Conservation (phyloP, 2,797 vertebrate species). For the Poeciliopsis turneri region DNA sequence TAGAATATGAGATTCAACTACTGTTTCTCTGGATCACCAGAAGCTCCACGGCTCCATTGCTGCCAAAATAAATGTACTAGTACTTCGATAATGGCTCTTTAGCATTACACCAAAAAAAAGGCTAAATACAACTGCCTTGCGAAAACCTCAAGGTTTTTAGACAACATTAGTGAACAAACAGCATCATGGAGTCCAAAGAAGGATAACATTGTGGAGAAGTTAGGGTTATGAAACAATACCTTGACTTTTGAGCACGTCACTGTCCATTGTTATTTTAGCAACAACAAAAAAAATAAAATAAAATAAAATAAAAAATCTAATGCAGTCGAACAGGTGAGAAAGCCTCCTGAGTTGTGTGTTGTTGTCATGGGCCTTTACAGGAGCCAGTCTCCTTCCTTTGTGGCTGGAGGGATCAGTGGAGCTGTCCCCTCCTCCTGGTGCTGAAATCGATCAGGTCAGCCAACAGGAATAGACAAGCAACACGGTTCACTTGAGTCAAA, state of each 20-base stretch:
- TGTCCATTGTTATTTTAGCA: not conserved
- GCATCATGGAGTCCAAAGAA: not conserved
- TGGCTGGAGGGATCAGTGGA: constrained; percentile 28
- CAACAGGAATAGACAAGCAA: not conserved
- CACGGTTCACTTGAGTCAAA: not conserved
- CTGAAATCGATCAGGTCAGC: constrained; percentile 54
- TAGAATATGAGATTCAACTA: not conserved
- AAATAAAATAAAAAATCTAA: not conserved
- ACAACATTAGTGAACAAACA: not conserved
- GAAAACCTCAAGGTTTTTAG: not conserved
- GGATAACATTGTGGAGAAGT: not conserved
- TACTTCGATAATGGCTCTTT: not conserved
- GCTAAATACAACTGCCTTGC: not conserved
- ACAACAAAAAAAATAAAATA: not conserved
- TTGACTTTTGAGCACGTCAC: not conserved
- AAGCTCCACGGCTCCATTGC: not conserved
- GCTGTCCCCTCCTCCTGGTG: constrained; percentile 64
- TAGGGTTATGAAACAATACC: not conserved
- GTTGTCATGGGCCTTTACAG: constrained; percentile 1
- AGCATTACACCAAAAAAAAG: not conserved
- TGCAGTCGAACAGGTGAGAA: constrained; percentile 16
- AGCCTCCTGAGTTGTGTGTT: not conserved
- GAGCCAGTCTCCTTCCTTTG: not conserved
- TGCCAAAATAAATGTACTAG: not conserved
- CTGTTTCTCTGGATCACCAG: too few species aligned